Base-by-base conservation (phyloP, 2,797 vertebrate species). In the Phataginus tricuspis region DNA sequence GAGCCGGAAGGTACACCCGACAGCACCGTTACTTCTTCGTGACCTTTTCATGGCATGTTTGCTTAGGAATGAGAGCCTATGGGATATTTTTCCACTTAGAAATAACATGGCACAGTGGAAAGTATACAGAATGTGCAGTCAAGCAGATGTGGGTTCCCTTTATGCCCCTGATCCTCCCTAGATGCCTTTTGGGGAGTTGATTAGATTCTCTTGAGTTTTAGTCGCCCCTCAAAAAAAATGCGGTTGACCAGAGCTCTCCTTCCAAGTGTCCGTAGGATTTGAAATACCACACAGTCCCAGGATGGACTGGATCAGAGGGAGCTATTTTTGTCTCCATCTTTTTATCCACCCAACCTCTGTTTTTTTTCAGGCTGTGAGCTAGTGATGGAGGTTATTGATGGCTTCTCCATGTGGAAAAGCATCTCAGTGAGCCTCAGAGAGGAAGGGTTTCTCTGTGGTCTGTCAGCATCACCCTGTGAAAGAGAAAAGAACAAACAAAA, bases 401-500 rank as follows among this genome's bases (percentile, higher is more conserved):
- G 72, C 80, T 72, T 34, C 61, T 59, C 25, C 4, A 34, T 74
- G 55, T 77, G 42, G 59, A 31, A 15, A 2, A 79, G 45, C 34
- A 25, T 66, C 79, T 82, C 31, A 1, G 25, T 18, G 74, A 83
- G 39, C 37, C 74, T 12, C 2, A 9, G 42, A 69, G 37, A 39
- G 0, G 29, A 79, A 75, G 34, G 13, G 15, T 1, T 90, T 85
- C 55, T 2, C 89, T 79, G 4, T 18, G 15, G 53, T 64, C 45
- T 74, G 6, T 93, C 0, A n/a, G 16, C 9, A 71, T 97, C 78
- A 49, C 63, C 39, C n/a, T 9, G 3, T 34, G 53, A 72, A 75
- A 13, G 72, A 89, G 82, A 90, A 96, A 93, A 95, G 39, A 83
- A 80, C n/a, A 45, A 90, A 59, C 37, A 29, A 80, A 45, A 94